These are phyloP conservation scores for Alloplasta piceator DNA, from an alignment of 2,888 invertebrate species.

Conservation along the genomic window DNA sequence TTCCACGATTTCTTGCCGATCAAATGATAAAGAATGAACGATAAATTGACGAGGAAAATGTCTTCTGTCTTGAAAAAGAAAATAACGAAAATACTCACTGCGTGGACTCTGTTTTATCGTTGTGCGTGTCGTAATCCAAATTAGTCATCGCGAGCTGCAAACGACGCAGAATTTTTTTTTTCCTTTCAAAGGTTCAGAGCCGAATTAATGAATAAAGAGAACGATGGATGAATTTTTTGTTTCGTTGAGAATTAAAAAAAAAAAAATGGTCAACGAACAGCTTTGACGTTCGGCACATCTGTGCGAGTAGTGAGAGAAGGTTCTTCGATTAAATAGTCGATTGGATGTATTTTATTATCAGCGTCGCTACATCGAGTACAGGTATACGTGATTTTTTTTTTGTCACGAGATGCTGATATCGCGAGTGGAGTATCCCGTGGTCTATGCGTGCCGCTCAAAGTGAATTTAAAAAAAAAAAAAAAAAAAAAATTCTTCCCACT, in stretches of 20 bases:
- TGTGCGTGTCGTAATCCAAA: slow-evolving; percentile 40
- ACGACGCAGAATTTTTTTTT: not conserved
- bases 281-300: slow-evolving; percentile 27
- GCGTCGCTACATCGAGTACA: slow-evolving; percentile 12
- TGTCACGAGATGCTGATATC: slow-evolving; percentile 57
- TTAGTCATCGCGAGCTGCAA: slow-evolving; percentile 42
- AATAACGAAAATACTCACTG: slow-evolving; percentile 42
- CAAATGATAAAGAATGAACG: not conserved
- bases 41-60: not conserved
- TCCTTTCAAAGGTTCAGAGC: not conserved
- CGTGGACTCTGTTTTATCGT: not conserved
- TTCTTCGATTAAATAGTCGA: slow-evolving; percentile 59
- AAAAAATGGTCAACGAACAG: slow-evolving; percentile 1
- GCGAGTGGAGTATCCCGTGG: slow-evolving; percentile 16
- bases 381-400: not conserved
- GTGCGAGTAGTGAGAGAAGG: slow-evolving; percentile 38
- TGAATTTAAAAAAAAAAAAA: slow-evolving; percentile 9
- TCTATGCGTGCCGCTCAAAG: slow-evolving; percentile 11
- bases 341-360: slow-evolving; percentile 53
- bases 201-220: not conserved
- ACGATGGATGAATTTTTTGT: not conserved
- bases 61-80: not conserved
- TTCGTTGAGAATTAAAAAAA: not conserved
- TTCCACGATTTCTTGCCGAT: not conserved
- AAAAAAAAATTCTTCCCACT: not conserved